A percentile compares a stretch with the other conserved stretches of the same genome.
phyloP scores from a whole-genome alignment of 2,113 vertebrate species.

The Kryptolebias marmoratus region DNA sequence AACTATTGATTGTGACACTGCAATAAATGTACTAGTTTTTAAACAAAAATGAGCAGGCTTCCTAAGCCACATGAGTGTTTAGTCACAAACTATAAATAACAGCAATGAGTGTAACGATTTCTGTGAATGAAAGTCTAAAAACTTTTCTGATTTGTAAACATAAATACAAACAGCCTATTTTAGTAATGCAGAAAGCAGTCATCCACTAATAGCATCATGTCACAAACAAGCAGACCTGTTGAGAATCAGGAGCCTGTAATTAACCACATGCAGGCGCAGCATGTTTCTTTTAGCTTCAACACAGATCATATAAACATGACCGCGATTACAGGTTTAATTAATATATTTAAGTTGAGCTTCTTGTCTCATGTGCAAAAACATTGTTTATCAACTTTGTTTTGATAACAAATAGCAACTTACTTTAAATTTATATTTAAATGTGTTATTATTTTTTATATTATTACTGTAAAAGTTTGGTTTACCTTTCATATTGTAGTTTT shows the following conservation, averaged over 20 bases:
- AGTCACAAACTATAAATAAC: no score
- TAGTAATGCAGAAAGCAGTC: not conserved
- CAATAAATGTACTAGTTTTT: no score
- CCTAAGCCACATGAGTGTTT: no score
- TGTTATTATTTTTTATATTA: no score
- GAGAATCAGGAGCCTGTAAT: slow-evolving; percentile 7
- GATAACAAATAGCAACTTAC: not conserved
- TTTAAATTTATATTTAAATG: no score
- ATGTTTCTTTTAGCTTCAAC: not conserved
- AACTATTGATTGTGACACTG: not conserved
- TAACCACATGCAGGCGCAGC: not conserved
- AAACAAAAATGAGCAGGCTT: no score
- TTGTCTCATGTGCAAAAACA: not conserved
- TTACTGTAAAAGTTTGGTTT: no score
- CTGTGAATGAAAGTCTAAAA: not conserved
- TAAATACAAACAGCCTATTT: not conserved
- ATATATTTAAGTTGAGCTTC: not conserved
- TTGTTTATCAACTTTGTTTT: not conserved
- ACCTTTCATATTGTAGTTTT: no score
- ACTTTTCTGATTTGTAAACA: not conserved
- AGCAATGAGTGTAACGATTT: not conserved
- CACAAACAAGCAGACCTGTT: slow-evolving; percentile 1
- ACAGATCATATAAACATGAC: not conserved
- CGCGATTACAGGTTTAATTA: not conserved
- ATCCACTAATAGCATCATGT: not conserved